Conservation (phyloP, 30 jellyfish, hydroid and myxozoan genomes). For the Euphysa ruthae region DNA sequence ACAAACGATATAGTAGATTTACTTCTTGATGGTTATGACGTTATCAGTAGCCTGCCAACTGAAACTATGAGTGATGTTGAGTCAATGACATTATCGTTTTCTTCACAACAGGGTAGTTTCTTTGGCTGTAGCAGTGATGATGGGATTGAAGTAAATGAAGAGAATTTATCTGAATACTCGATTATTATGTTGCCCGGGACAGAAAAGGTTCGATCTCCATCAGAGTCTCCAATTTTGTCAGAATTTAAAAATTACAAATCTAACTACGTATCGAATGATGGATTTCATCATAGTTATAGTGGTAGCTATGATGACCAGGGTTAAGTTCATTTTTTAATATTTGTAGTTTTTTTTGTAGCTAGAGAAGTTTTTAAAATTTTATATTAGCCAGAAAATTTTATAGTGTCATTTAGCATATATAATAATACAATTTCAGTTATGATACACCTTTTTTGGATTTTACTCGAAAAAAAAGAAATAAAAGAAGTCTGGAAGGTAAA, state of each 20-base stretch:
- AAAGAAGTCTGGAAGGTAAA: no score
- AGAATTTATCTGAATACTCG: conserved; percentile 18
- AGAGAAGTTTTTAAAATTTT: no score
- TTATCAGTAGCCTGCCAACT: conserved; percentile 29
- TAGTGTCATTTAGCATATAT: no score
- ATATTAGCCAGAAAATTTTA: no score
- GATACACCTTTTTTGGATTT: no score
- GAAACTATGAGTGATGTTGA: conserved; percentile 38
- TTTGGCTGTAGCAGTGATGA: conserved; percentile 61
- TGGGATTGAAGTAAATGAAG: conserved; percentile 52
- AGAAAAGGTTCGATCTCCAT: no score
- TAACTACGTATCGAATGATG: not conserved
- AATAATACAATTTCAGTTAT: no score
- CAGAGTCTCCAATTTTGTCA: not conserved
- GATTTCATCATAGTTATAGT: conserved; percentile 33
- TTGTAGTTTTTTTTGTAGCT: not conserved
- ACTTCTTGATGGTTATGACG: conserved; percentile 71
- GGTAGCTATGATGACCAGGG: conserved; percentile 7
- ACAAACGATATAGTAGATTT: conserved; percentile 63
- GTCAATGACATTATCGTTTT: conserved; percentile 43
- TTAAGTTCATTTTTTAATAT: not conserved
- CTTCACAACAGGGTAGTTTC: conserved; percentile 15
- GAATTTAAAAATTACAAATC: not conserved
- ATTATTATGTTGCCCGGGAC: not conserved
- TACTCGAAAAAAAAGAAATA: no score